Evolutionary conservation across 1,140 invertebrate genomes (phyloP).

Genomic region (Apis dorsata): DNA sequence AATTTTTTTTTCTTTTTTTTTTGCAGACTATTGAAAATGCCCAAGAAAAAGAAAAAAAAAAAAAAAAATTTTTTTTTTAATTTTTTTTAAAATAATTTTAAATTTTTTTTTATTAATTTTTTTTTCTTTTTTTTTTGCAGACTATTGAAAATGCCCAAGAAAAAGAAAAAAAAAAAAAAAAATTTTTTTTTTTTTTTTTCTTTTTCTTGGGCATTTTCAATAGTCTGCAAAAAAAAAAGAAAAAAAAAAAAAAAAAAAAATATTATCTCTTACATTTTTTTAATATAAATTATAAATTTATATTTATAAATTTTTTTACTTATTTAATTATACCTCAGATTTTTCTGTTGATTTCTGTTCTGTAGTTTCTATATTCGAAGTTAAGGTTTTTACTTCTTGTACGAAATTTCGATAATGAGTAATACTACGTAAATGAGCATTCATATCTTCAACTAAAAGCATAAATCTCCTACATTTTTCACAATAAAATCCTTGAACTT

Average conservation of each 20-base stretch:
- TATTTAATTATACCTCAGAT: slow-evolving; percentile 37
- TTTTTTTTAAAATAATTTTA: too few relatives aligned
- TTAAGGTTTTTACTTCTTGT: slow-evolving; percentile 74
- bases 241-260: too few relatives aligned
- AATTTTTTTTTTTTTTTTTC: too few relatives aligned
- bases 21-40: too few relatives aligned
- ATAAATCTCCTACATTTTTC: slow-evolving; percentile 79
- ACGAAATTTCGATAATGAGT: slow-evolving; percentile 78
- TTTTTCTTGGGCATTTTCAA: slow-evolving; percentile 48
- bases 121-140: too few relatives aligned
- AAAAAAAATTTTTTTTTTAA: too few relatives aligned
- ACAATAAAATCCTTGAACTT: slow-evolving; percentile 76
- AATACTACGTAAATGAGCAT: slow-evolving; percentile 74
- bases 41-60: too few relatives aligned
- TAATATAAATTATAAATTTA: background rate
- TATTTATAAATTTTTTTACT: background rate
- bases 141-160: too few relatives aligned
- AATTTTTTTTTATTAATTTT: too few relatives aligned
- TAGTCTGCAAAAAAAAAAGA: slow-evolving; percentile 22
- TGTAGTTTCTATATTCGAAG: slow-evolving; percentile 28
- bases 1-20: too few relatives aligned
- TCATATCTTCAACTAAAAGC: slow-evolving; percentile 75
- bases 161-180: too few relatives aligned
- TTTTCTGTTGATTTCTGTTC: slow-evolving; percentile 64
- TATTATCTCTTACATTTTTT: background rate